These are phyloP conservation scores for Bubalus kerabau DNA, from an alignment of 2,113 vertebrate genomes.

Conservation along the genomic window DNA sequence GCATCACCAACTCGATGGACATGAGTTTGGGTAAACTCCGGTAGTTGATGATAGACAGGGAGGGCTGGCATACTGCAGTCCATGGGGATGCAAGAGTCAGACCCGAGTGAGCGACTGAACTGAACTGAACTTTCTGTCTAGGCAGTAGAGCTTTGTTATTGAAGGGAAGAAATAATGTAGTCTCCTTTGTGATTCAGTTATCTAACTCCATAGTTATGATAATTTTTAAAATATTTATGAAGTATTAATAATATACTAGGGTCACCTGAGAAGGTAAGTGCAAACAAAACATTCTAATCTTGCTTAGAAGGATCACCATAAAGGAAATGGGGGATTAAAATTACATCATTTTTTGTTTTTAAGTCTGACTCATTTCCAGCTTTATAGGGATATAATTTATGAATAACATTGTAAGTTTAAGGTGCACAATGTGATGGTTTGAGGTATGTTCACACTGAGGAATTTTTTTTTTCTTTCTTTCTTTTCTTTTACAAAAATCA, in stretches of 20 bases:
- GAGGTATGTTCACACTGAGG: not conserved
- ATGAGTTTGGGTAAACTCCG: too few species aligned
- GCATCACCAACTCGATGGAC: too few species aligned
- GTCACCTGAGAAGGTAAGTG: not conserved
- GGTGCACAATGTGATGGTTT: not conserved
- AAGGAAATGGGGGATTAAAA: not conserved
- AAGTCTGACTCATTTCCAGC: not conserved
- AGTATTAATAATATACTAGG: not conserved
- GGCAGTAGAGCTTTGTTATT: not conserved
- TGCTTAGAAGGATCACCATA: not conserved
- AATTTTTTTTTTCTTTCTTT: not conserved
- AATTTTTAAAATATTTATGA: conserved; percentile 18
- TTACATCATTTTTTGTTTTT: not conserved
- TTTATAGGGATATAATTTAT: not conserved
- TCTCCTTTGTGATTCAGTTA: not conserved
- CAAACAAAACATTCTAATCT: not conserved
- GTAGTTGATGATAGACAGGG: too few species aligned
- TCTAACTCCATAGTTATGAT: not conserved
- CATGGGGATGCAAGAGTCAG: too few species aligned
- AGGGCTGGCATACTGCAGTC: too few species aligned
- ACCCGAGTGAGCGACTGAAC: too few species aligned
- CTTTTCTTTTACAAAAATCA: not conserved
- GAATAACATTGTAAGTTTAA: not conserved
- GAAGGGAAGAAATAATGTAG: not conserved
- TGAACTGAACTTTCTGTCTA: too few species aligned